Conservation (phyloP, 2,888 invertebrate species). For the Hermaeophaga mercurialis region DNA sequence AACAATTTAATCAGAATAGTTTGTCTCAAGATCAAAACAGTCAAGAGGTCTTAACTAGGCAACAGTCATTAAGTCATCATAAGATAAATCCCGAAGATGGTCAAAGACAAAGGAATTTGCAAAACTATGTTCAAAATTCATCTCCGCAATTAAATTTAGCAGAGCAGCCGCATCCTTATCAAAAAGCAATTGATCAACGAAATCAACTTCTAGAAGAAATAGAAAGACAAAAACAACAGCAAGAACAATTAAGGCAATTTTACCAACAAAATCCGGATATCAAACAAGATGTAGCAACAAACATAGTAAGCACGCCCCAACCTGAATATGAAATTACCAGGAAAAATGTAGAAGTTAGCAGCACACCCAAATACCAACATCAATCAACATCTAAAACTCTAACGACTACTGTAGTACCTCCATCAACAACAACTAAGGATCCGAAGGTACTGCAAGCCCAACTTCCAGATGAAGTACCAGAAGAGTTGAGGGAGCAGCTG, state of each 20-base stretch:
- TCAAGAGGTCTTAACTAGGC: conserved; percentile 12
- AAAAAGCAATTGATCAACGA: conserved; percentile 51
- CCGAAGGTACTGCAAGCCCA: conserved; percentile 63
- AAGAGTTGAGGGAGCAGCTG: conserved; percentile 81
- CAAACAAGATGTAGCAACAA: conserved; percentile 50
- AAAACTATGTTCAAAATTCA: conserved; percentile 31
- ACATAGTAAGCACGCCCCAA: conserved; percentile 48
- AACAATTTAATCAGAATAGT: conserved; percentile 41
- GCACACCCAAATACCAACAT: conserved; percentile 27
- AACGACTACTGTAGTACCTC: conserved; percentile 57
- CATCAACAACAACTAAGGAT: conserved; percentile 58
- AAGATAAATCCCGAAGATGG: conserved; percentile 5
- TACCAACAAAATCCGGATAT: conserved; percentile 44
- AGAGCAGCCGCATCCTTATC: conserved; percentile 46
- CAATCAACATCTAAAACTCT: conserved; percentile 57
- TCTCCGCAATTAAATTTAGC: neutral
- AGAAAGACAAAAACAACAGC: conserved; percentile 35
- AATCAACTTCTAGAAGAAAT: conserved; percentile 26
- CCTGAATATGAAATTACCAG: conserved; percentile 33
- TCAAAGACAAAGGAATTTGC: conserved; percentile 42
- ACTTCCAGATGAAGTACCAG: conserved; percentile 87
- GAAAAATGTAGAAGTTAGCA: conserved; percentile 34
- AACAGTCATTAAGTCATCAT: conserved; percentile 21
- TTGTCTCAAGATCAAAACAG: conserved; percentile 30
- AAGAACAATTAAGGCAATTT: conserved; percentile 55